phyloP scores from a whole-genome alignment of 2,113 vertebrate genomes.

The Pomatostomus ruficeps region DNA sequence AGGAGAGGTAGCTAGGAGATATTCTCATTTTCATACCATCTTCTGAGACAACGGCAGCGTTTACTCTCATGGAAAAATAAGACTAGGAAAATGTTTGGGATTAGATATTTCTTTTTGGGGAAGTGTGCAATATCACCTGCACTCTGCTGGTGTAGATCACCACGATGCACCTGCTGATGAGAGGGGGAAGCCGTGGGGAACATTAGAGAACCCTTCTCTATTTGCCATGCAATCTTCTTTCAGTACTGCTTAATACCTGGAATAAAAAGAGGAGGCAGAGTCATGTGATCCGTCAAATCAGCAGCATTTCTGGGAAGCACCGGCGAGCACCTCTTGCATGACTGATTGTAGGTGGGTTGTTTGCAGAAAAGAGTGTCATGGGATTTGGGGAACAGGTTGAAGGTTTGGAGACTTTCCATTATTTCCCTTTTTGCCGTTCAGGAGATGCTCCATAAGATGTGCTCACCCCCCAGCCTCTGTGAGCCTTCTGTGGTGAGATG shows the following conservation, averaged over 20 bases:
- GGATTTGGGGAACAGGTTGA: not conserved
- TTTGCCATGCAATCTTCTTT: not conserved
- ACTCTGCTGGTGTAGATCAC: not conserved
- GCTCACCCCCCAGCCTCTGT: not conserved
- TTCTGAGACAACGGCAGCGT: not conserved
- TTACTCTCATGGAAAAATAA: not conserved
- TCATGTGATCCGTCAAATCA: not conserved
- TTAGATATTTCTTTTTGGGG: not conserved
- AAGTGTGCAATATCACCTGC: not conserved
- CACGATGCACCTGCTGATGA: fast-evolving
- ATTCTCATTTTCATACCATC: not conserved
- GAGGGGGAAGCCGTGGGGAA: not conserved
- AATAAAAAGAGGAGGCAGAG: not conserved
- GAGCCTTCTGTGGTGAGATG: not conserved
- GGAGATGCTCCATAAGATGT: not conserved
- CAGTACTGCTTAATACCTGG: not conserved
- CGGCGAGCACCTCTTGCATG: not conserved
- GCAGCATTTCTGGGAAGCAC: not conserved
- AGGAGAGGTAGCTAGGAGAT: not conserved
- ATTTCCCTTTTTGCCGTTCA: not conserved
- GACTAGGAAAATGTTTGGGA: not conserved
- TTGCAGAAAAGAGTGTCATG: not conserved
- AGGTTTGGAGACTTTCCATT: not conserved
- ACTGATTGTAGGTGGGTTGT: not conserved
- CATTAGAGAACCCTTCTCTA: not conserved